A percentile compares a stretch with the other conserved stretches of the same genome.
These are phyloP conservation scores for Talpa occidentalis DNA, from an alignment of 2,113 vertebrate genomes.

Conservation along the genomic window DNA sequence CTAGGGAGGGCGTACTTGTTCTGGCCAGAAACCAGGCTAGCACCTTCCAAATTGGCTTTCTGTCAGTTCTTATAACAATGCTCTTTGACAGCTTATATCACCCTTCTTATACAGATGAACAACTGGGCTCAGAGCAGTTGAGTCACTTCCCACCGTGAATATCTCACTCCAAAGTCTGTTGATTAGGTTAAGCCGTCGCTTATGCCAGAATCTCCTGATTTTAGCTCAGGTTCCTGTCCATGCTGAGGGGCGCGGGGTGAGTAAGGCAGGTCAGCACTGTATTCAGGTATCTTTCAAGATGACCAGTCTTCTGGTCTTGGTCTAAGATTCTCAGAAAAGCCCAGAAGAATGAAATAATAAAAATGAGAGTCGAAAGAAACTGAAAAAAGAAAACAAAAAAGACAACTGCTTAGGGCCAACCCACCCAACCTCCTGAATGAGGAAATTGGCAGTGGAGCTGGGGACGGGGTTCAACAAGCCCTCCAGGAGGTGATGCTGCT, in stretches of 20 bases:
- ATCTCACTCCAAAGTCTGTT: neutral
- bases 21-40: neutral
- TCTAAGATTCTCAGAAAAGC: neutral
- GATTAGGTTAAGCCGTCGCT: neutral
- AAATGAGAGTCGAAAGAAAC: neutral
- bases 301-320: neutral
- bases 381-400: too few species aligned
- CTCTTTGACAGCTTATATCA: accelerated
- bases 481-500: neutral
- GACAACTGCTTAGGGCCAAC: neutral
- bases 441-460: neutral
- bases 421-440: neutral
- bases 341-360: neutral
- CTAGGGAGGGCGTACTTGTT: neutral
- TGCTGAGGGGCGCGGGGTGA: accelerated
- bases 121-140: neutral
- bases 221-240: neutral
- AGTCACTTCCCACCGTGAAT: neutral
- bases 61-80: neutral
- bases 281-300: neutral
- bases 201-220: neutral
- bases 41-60: neutral
- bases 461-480: neutral
- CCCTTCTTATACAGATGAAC: neutral
- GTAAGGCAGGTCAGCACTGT: too few species aligned